phyloP scores from a whole-genome alignment of 2,113 vertebrate species.

The Ptilonorhynchus violaceus region DNA sequence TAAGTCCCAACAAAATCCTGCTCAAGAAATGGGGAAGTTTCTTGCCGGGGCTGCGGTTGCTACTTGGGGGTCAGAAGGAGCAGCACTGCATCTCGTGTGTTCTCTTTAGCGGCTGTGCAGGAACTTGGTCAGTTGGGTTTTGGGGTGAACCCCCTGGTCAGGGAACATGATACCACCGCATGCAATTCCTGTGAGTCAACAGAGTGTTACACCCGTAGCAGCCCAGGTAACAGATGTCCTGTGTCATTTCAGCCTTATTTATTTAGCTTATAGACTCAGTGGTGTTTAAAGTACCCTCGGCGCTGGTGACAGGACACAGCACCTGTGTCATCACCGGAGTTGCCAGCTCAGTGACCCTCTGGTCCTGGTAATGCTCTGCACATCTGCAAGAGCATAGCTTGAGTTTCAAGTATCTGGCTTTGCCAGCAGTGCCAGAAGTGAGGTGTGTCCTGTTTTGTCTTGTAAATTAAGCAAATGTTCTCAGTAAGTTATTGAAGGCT shows the following conservation, averaged over 20 bases:
- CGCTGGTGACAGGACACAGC: background rate
- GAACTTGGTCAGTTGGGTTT: background rate
- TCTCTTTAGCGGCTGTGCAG: background rate
- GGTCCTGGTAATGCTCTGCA: background rate
- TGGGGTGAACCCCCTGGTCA: background rate
- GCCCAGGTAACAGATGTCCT: background rate
- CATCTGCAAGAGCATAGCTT: background rate
- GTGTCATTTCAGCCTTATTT: background rate
- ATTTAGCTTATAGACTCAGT: background rate
- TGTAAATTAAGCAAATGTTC: conserved; percentile 1
- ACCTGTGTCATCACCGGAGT: background rate
- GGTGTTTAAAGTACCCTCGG: background rate
- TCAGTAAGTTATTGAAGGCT: background rate
- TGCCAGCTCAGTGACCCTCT: background rate
- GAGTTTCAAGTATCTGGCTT: background rate
- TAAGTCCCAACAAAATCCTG: background rate
- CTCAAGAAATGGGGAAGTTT: background rate
- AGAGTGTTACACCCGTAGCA: background rate
- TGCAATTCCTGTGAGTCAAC: background rate
- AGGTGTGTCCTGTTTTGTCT: background rate
- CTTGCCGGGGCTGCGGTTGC: background rate
- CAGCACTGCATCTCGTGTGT: background rate
- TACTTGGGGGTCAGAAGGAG: background rate
- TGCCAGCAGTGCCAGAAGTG: background rate
- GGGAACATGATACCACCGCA: background rate